Percentiles rank a stretch among this genome's conserved stretches.
Evolutionary conservation across 2,113 vertebrate species (phyloP).

Genomic region (Pardalotus punctatus): DNA sequence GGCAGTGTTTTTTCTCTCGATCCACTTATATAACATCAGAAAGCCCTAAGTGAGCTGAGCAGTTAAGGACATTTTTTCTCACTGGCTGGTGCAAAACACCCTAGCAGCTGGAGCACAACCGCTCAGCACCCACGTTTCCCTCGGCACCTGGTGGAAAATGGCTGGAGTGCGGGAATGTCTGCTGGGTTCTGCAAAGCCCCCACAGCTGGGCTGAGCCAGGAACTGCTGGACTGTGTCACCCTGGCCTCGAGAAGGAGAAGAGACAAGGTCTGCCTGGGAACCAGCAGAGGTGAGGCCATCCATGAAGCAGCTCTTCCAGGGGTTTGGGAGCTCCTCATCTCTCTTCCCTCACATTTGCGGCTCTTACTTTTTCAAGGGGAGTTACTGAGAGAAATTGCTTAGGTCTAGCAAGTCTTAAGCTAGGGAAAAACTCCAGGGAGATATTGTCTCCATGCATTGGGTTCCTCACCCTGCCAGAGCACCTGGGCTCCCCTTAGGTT

Average conservation of each 20-base stretch:
- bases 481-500: neutral
- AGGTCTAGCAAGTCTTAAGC: neutral
- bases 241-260: neutral
- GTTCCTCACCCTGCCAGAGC: neutral
- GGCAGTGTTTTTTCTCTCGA: slow-evolving; percentile 3
- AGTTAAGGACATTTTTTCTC: neutral
- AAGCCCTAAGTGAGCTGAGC: neutral
- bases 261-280: neutral
- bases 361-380: neutral
- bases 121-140: fast-evolving
- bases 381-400: neutral
- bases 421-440: neutral
- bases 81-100: neutral
- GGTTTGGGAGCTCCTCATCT: fast-evolving
- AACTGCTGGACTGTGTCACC: neutral
- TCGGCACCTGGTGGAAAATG: fast-evolving
- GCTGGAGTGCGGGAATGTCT: neutral
- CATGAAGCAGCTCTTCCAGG: neutral
- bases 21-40: slow-evolving; percentile 23
- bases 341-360: neutral
- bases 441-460: neutral
- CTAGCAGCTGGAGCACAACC: neutral
- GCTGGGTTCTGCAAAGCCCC: neutral
- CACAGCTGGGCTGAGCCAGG: neutral
- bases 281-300: neutral